Base-by-base conservation (phyloP, 2,113 vertebrate species). In the Merops nubicus region DNA sequence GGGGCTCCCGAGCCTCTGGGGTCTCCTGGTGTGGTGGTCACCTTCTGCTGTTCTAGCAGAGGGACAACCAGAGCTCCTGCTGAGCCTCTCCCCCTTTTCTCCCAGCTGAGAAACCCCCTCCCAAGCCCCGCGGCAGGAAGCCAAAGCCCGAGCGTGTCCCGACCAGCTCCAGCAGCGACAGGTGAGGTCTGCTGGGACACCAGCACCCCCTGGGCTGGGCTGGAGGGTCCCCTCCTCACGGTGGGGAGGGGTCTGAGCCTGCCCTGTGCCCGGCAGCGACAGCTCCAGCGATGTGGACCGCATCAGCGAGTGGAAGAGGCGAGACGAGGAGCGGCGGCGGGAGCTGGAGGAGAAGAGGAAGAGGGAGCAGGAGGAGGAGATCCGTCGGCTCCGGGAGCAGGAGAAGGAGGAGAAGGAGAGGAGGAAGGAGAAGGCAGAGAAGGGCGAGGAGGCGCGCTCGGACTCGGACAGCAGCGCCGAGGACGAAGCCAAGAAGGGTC, bases 231-330 rank as follows among this genome's bases (percentile, higher is more conserved):
- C 2, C 31, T 1, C 9, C 6, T 28, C 31, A 53, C 33, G 36
- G 29, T 8, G 1, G 31, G 23, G 2, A 4, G 60, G 72, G 77
- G 26, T 67, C 88, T 2, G 1, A 91, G 29, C 12, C 0, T 9
- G 25, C 11, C 57, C 33, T 63, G 56, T 51, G 31, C 85, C 7
- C 7, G 2, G 1, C 94, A 98, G 96, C 1, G 94, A 95, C 82
- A 99, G 99, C 2, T 99, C 99, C 11, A 99, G 99, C 9, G 99
- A 98, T 11, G 98, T 98, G 14, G 99, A 99, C 96, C 98, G 98
- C 70, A 99, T 99, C 98, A 99, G 99, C 1, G 99, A 99, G 76
- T 99, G 99, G 99, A 99, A 99, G 96, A 98, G 99, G 75, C 92
- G 98, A 8, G 99, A 99, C 3, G 99, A 99, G 88, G 99, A 99